These are phyloP conservation scores for Zoanthus sociatus DNA, from an alignment of 92 coral and sea anemone genomes.

Conservation along the genomic window DNA sequence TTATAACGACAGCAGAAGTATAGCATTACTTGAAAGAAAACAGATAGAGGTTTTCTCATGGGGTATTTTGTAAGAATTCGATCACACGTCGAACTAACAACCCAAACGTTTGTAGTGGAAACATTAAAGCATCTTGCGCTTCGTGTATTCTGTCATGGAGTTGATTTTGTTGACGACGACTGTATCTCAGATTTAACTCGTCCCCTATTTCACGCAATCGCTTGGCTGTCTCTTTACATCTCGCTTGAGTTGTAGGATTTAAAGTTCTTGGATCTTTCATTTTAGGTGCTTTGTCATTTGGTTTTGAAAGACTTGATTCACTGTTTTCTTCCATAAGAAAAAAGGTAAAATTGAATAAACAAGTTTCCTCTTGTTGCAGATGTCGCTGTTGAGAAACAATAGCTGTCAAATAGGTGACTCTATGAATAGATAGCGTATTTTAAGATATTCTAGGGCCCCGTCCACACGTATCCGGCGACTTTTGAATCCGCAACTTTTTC, in stretches of 20 bases:
- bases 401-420: background rate
- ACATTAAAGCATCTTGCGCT: background rate
- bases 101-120: background rate
- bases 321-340: background rate
- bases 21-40: background rate
- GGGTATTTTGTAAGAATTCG: constrained; percentile 11
- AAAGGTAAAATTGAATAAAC: background rate
- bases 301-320: background rate
- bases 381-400: background rate
- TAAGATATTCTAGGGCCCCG: too few species aligned
- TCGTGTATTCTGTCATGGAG: constrained; percentile 4
- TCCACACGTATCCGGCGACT: too few species aligned
- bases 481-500: too few species aligned
- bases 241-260: constrained; percentile 6
- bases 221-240: constrained; percentile 9
- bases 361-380: background rate
- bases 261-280: background rate
- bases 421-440: too few species aligned
- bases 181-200: constrained; percentile 17
- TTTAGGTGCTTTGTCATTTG: background rate
- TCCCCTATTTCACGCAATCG: constrained; percentile 17
- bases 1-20: background rate
- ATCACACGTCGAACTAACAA: background rate
- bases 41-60: background rate
- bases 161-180: background rate